These are phyloP conservation scores for Petrolisthes manimaculis DNA, from an alignment of 2,888 invertebrate genomes.

Conservation along the genomic window DNA sequence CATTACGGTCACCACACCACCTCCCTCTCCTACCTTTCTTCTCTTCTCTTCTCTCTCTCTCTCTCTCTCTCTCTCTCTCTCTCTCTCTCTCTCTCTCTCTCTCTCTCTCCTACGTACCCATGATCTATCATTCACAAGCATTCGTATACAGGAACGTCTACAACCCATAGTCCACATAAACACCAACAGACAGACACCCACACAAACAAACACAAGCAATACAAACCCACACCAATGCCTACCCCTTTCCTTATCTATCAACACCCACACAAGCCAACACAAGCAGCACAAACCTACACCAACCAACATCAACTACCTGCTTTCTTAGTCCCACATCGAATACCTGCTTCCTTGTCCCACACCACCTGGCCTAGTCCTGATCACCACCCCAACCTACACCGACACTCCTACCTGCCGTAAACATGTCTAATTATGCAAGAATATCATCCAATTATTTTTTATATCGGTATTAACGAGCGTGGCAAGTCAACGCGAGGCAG, in stretches of 20 bases:
- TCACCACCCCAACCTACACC: not conserved
- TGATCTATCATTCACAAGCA: not conserved
- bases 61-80: conserved; percentile 3
- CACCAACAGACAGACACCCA: not conserved
- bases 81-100: conserved; percentile 1
- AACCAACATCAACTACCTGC: not conserved
- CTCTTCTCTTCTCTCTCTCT: not conserved
- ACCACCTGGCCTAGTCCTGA: not conserved
- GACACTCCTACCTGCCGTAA: not conserved
- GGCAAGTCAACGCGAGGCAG: not conserved
- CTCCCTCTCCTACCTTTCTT: not conserved
- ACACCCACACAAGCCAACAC: not conserved
- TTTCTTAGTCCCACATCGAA: not conserved
- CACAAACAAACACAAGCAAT: not conserved
- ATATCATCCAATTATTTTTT: conserved; percentile 1
- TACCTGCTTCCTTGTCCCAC: not conserved
- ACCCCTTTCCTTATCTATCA: not conserved
- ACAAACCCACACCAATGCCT: not conserved
- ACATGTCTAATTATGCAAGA: not conserved
- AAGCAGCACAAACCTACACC: not conserved
- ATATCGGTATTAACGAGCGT: not conserved
- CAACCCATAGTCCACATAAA: not conserved
- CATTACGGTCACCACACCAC: no score
- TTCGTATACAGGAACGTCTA: not conserved
- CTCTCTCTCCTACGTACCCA: not conserved